Evolutionary conservation across 1,140 invertebrate genomes (phyloP).

Genomic region (Lutraria rhynchaena): DNA sequence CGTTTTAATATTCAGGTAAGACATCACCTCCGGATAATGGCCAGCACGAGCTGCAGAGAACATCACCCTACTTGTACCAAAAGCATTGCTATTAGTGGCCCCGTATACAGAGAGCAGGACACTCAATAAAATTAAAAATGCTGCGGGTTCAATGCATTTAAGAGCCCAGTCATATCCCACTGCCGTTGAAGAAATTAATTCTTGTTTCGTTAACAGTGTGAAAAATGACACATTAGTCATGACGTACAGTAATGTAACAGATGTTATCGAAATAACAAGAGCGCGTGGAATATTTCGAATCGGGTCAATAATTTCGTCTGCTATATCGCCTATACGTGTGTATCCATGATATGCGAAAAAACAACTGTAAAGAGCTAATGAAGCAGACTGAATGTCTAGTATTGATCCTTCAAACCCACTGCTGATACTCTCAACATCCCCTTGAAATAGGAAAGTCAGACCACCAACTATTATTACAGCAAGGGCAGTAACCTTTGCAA

Average conservation of each 20-base stretch:
- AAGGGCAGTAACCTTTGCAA: slow-evolving; percentile 25
- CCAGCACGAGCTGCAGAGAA: slow-evolving; percentile 39
- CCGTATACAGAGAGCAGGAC: slow-evolving; percentile 31
- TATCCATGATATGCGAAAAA: slow-evolving; percentile 39
- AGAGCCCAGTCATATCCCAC: slow-evolving; percentile 37
- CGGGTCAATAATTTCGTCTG: slow-evolving; percentile 36
- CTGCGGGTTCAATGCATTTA: background rate
- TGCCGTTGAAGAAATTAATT: slow-evolving; percentile 24
- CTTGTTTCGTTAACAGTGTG: slow-evolving; percentile 2
- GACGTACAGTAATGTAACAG: slow-evolving; percentile 82
- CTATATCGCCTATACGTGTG: slow-evolving; percentile 26
- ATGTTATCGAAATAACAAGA: slow-evolving; percentile 79
- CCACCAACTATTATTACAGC: slow-evolving; percentile 24
- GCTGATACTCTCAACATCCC: slow-evolving; percentile 7
- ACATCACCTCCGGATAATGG: slow-evolving; percentile 41
- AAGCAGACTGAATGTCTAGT: background rate
- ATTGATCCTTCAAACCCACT: slow-evolving; percentile 20
- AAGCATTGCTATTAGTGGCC: slow-evolving; percentile 1
- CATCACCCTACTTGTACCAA: slow-evolving; percentile 21
- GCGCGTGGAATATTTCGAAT: slow-evolving; percentile 82
- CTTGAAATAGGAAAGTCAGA: slow-evolving; percentile 18
- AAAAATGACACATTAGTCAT: slow-evolving; percentile 79
- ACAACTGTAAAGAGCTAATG: slow-evolving; percentile 49
- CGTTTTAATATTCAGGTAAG: slow-evolving; percentile 1
- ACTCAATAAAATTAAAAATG: slow-evolving; percentile 19